Evolutionary conservation across 2,797 vertebrate genomes (phyloP), one percentile per base, ranked within the genome.

Genomic region (Halcyon chelicuti): DNA sequence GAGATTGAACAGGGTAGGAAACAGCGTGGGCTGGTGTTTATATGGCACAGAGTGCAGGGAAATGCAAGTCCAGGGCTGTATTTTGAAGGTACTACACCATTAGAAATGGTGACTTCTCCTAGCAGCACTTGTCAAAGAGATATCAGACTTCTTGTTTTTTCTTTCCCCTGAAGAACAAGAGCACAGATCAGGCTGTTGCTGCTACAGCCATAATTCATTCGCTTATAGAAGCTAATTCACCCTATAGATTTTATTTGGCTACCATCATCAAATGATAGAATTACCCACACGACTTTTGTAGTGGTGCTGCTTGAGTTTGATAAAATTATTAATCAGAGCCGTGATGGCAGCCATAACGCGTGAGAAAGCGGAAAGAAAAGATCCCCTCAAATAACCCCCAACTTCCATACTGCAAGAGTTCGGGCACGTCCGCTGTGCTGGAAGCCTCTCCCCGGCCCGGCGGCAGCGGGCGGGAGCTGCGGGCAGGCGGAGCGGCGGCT

Each of bases 401-500:
- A 39, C 6, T 40, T 57, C 33, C 37, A 4, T 12, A 18, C 8
- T 9, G 40, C 28, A 68, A 11, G 16, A 18, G 5, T 6, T 57
- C 29, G 23, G 52, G 66, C 23, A 23, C 7, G 20, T 26, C 19
- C 15, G 14, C 14, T 15, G 35, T 9, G n/a, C 21, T n/a, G 40
- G 66, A 58, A 14, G 14, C 3, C 10, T 14, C 14, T 16, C 20
- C 14, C 37, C 10, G 1, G 20, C 10, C 9, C 4, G 17, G 6
- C 7, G 6, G 65, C 6, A 19, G 28, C 16, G 15, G 28, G 16
- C 9, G 52, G 28, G 31, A 13, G 29, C 17, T 11, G 4, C 3
- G 23, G n/a, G 94, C 93, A 98, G 97, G 44, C 85, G 97, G 96
- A 65, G 20, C 12, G 54, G 54, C 54, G 54, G 49, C 49, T 28